A percentile compares a stretch with the other conserved stretches of the same genome.
Conservation (phyloP, 2,888 invertebrate genomes). For the Pseudoips prasinana region DNA sequence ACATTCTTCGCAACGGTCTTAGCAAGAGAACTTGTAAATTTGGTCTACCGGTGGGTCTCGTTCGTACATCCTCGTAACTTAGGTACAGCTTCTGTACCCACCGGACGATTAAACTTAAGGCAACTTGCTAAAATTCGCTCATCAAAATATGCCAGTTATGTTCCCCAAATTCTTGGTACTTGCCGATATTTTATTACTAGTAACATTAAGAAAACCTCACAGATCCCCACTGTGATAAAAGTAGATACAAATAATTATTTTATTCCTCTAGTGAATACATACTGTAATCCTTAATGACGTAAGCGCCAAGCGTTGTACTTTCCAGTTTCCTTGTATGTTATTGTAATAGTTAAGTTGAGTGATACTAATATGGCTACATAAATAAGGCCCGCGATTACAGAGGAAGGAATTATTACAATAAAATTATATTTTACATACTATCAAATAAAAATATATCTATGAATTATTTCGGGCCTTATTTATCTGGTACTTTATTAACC, state of each 20-base stretch:
- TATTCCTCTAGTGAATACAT: slow-evolving; percentile 45
- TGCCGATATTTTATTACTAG: not conserved
- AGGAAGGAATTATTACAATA: too few species aligned
- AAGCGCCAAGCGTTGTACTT: slow-evolving; percentile 36
- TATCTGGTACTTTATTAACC: too few species aligned
- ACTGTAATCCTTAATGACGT: slow-evolving; percentile 38
- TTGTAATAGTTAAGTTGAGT: slow-evolving; percentile 9
- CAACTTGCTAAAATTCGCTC: not conserved
- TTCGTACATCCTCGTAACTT: too few species aligned
- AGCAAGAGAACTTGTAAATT: too few species aligned
- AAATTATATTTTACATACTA: too few species aligned
- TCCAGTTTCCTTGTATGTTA: slow-evolving; percentile 22
- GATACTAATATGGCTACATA: not conserved
- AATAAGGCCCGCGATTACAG: too few species aligned
- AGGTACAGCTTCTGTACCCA: too few species aligned
- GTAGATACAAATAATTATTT: slow-evolving; percentile 53
- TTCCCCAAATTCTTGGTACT: not conserved
- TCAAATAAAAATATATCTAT: too few species aligned
- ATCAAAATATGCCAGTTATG: slow-evolving; percentile 3
- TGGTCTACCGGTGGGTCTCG: too few species aligned
- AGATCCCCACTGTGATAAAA: slow-evolving; percentile 64
- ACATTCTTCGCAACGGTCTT: too few species aligned
- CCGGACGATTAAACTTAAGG: too few species aligned
- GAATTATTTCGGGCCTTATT: too few species aligned
- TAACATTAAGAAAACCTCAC: slow-evolving; percentile 54